Conservation (phyloP, 2,888 invertebrate species). For the Thera obeliscata region DNA sequence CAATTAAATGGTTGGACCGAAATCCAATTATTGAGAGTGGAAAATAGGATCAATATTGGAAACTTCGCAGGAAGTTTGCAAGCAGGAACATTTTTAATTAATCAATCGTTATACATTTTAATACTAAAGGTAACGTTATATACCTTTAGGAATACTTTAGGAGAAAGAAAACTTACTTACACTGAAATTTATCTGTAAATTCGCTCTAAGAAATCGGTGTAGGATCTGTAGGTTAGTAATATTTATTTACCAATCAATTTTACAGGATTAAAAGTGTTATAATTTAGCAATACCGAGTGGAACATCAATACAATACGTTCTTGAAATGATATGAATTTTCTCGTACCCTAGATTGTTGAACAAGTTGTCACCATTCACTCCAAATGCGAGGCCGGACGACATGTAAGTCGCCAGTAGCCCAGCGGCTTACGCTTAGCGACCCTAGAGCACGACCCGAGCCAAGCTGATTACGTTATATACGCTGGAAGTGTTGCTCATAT, state of each 20-base stretch:
- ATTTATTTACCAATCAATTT: too few relatives aligned
- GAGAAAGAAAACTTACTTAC: background rate
- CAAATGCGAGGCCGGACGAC: conserved; percentile 74
- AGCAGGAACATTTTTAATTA: conserved; percentile 12
- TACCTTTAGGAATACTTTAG: too few relatives aligned
- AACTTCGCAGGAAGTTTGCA: conserved; percentile 13
- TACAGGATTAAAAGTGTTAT: too few relatives aligned
- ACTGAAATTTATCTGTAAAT: too few relatives aligned
- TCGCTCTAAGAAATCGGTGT: too few relatives aligned
- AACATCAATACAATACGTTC: background rate
- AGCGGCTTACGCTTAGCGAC: conserved; percentile 71
- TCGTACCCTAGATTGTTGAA: conserved; percentile 76
- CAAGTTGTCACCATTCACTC: conserved; percentile 79
- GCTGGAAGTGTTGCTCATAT: conserved; percentile 16
- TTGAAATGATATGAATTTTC: conserved; percentile 53
- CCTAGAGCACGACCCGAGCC: conserved; percentile 65
- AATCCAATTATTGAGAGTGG: conserved; percentile 18
- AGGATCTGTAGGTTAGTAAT: too few relatives aligned
- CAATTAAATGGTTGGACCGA: conserved; percentile 14
- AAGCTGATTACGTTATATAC: conserved; percentile 55
- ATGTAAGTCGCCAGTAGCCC: conserved; percentile 70
- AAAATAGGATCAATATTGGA: conserved; percentile 13
- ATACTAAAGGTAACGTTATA: too few relatives aligned
- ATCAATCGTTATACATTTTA: conserved; percentile 11
- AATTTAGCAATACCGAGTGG: too few relatives aligned